Evolutionary conservation across 2,113 vertebrate species (phyloP), one percentile per base, ranked within the genome.

Genomic region (Cyanoramphus novaezelandiae): DNA sequence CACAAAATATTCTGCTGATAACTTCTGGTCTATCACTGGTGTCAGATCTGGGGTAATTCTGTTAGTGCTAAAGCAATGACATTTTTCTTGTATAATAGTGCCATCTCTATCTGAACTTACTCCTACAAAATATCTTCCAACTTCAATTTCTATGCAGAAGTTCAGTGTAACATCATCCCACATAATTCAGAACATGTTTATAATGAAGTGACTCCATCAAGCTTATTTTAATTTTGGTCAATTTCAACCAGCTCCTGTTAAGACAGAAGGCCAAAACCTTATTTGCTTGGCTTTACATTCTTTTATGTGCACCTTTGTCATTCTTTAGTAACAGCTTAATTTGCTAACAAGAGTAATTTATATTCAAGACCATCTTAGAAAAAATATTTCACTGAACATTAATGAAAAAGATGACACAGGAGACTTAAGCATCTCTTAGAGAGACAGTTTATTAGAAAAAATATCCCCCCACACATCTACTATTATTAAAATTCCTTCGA

Each of bases 361-460:
- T 87, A 71, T 55, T 92, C 29, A 93, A 65, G 81, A 78, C 14
- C 63, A 90, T 37, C 29, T 88, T 80, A 92, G 75, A 88, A 33
- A 60, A 95, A 67, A 16, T 70, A 37, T 93, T 96, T 96, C 43
- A 95, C n/a, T 90, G 64, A 94, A 68, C 62, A 60, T 90, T 88
- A 96, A 78, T 90, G 35, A 80, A 78, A 28, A 28, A 81, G 28
- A 71, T 90, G 84, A 94, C 95, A 97, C 55, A 29, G 29, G 88
- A 96, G 77, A 86, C 53, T 82, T 82, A 83, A 91, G 24, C 2
- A 77, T 74, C 39, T 93, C 52, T 79, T 39, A 74, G n/a, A 64
- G 10, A 92, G 7, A 72, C 33, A 79, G 44, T 64, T 92, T 77
- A 35, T 39, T 41, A 39, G 33, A 60, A 80, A 82, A 89, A 60